Evolutionary conservation across 2,113 vertebrate species (phyloP).

Genomic region (Macquaria australasica): DNA sequence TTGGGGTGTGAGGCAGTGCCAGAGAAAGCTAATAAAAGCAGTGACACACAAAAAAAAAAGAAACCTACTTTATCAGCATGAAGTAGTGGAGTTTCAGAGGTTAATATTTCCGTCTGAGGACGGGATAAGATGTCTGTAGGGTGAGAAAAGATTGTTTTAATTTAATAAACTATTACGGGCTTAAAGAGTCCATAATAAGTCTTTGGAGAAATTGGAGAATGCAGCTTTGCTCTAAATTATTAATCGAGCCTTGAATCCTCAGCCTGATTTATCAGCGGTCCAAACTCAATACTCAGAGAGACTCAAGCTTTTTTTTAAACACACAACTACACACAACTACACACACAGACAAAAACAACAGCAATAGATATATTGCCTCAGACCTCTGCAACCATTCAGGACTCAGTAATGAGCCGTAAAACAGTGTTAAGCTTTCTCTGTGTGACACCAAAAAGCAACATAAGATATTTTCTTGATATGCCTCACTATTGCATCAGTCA

Average conservation of each 20-base stretch:
- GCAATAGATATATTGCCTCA: not conserved
- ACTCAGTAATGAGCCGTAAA: not conserved
- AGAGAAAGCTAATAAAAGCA: constrained; percentile 10
- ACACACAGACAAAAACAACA: not conserved
- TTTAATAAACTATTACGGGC: constrained; percentile 24
- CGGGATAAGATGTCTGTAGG: not conserved
- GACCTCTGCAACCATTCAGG: not conserved
- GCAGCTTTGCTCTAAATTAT: constrained; percentile 36
- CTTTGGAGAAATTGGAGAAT: constrained; percentile 4
- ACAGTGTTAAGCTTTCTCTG: constrained; percentile 2
- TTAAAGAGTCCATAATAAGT: constrained; percentile 11
- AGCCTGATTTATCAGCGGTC: not conserved
- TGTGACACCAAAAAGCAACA: not conserved
- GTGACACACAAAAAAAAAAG: not conserved
- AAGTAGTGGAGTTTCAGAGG: not conserved
- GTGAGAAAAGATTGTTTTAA: not conserved
- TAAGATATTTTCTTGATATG: constrained; percentile 15
- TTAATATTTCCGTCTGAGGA: not conserved
- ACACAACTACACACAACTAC: no score
- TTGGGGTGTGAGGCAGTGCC: constrained; percentile 8
- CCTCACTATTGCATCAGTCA: constrained; percentile 29
- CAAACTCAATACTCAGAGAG: not conserved
- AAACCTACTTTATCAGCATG: not conserved
- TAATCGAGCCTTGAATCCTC: constrained; percentile 4
- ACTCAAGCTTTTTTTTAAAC: not conserved